Base-by-base conservation (phyloP, 2,797 vertebrate genomes). In the Danio tinwini region DNA sequence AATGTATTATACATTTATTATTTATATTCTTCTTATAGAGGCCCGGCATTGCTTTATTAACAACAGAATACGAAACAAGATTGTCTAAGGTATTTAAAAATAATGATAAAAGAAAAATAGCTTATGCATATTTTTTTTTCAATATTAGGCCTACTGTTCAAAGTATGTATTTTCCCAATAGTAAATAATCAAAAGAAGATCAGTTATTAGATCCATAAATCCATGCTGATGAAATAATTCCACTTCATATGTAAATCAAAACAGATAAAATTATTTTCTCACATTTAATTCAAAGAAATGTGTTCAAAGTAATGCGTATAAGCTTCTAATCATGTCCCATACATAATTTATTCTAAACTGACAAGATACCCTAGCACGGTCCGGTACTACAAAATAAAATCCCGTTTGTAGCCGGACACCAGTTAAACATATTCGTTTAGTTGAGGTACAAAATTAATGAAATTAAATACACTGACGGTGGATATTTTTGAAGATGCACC, bases 381-480 rank as follows among this genome's bases (percentile, higher is more conserved):
- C 88, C 87, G 86, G 86, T 89, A 19, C 89, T 85, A 86, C 87
- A 79, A 79, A 80, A 89, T 82, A 88, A 90, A 89, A 89, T 85
- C 84, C 84, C 82, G 87, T 78, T 82, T 88, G 90, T 86, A 83
- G 83, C 86, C 85, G 89, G 91, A 93, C 91, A 92, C 89, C 90
- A 85, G 85, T 86, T 92, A 93, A 94, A 92, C 91, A 89, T 90
- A 85, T 85, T 84, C 92, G 89, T 93, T 94, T 93, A 94, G 87
- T 84, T 86, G 78, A 88, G 82, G 90, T 92, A 90, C 91, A 93
- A 92, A 89, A 92, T 91, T 89, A 93, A 94, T 93, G 88, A 92
- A 92, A 93, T 88, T 86, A 89, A 86, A 91, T 89, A 55, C 83
- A 89, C 83, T 90, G 90, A 90, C 82, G 83, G 83, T 56, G 55